Evolutionary conservation across 2,113 vertebrate species (phyloP), one percentile per base, ranked within the genome.

Genomic region (Lampris megalopsis): DNA sequence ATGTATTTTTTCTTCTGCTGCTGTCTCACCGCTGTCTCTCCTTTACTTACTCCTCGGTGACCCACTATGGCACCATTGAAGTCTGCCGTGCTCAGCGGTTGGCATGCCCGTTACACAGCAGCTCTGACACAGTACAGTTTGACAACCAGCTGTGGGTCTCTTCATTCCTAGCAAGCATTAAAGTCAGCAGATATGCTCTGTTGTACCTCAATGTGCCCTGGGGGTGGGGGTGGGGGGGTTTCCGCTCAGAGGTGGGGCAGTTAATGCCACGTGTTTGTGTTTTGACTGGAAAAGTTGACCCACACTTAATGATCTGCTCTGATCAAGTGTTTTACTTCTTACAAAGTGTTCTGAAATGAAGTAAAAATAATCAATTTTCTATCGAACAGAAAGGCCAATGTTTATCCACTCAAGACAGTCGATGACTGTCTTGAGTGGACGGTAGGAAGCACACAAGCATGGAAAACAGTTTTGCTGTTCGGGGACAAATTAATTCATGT

Each of bases 11-110:
- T 58, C 79, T 63, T 87, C 76, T 58, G 73, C 75, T 71, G 73
- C 47, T 73, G 76, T 73, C 79, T 79, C 43, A 53, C 37, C 69
- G 11, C 38, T 37, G 9, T 52, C 68, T 79, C 77, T 68, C 63
- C 78, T 59, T 80, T 54, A 48, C 74, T 85, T 73, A 83, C 86
- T 86, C 80, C 79, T 83, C 85, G 77, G 84, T 88, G 90, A 89
- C 90, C 87, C 82, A 68, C 86, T 64, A 4, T 79, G 86, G 73
- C 83, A 80, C 73, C 74, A 78, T 58, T 78, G 40, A 66, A 86
- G 86, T 87, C 77, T 79, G 79, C 85, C 71, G 83, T 36, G 76
- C 88, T 88, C 89, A 87, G 88, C 89, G 89, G 89, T 81, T 75
- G 62, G 68, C 73, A 54, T 79, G 71, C 79, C 86, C 85, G 82